Base-by-base conservation (phyloP, 2,888 invertebrate genomes). In the Timandra comae region DNA sequence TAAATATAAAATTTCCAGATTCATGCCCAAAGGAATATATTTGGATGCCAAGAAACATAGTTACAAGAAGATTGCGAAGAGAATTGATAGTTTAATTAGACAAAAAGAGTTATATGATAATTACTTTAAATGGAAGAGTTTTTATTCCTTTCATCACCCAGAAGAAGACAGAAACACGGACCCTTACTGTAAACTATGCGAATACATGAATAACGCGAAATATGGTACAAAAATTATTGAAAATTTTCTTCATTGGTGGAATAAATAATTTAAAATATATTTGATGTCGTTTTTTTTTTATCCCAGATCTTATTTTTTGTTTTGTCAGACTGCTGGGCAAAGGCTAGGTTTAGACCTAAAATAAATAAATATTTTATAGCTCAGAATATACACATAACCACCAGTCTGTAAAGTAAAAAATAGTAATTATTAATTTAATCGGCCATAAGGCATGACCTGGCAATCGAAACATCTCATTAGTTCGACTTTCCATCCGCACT, bases 41-140 rank as follows among this genome's bases (percentile, higher is more conserved):
- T 42, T 67, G 2, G 44, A 69, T 33, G 65, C 57, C 1, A 40
- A 33, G 12, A 27, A 46, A 2, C 23, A 56, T 5, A 27, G 29
- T 3, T 27, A 46, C 1, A 12, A 40, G 2, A 29, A 44, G 2
- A 34, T 70, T 8, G 61, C 61, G 2, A 42, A 27, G n/a, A 20
- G 43, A 51, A 25, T 66, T 69, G 43, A 16, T 42, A 21, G 41
- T 2, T 29, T 66, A 1, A 66, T 60, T 0, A 39, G 52, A 3
- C 38, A 66, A 16, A 44, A 42, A 2, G 38, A 48, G 7, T 33
- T 46, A 24, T 70, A 69, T 41, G 34, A 43, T 5, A 38, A 49
- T 2, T 65, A 51, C 27, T 69, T 70, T 38, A 53, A 53, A 10
- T 70, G 67, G 66, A 55, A 46, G 38, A 63, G 62, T 9, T 52